Conservation (phyloP, 1,140 invertebrate genomes). For the Lasaia peninsularis region DNA sequence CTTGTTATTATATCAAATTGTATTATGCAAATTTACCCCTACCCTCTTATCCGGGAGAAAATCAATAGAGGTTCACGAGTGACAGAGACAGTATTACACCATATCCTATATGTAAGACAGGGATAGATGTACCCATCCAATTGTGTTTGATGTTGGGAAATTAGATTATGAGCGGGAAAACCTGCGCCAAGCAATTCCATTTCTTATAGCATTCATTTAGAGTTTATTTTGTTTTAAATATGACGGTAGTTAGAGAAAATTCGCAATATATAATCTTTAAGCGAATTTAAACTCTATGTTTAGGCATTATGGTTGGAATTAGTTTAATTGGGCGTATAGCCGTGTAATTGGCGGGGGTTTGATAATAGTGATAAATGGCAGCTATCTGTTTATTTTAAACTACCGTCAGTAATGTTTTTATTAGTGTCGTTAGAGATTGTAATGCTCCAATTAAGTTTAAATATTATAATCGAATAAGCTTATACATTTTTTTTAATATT, state of each 20-base stretch:
- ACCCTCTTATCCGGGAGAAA: slow-evolving; percentile 10
- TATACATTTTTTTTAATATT: too few relatives aligned
- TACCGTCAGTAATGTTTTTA: slow-evolving; percentile 15
- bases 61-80: slow-evolving; percentile 9
- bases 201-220: background rate
- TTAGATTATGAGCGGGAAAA: slow-evolving; percentile 4
- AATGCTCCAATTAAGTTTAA: slow-evolving; percentile 6
- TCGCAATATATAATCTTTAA: background rate
- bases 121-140: slow-evolving; percentile 5
- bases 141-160: slow-evolving; percentile 13
- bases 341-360: slow-evolving; percentile 11
- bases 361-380: slow-evolving; percentile 14
- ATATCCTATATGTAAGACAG: background rate
- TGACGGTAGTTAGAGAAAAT: background rate
- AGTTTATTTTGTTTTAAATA: background rate
- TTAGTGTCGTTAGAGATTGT: slow-evolving; percentile 9
- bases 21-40: slow-evolving; percentile 13
- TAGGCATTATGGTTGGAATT: background rate
- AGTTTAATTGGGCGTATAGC: background rate
- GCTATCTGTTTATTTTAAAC: slow-evolving; percentile 12
- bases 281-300: background rate
- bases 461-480: background rate
- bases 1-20: slow-evolving; percentile 13
- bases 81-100: background rate
- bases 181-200: background rate